Evolutionary conservation across 2,888 invertebrate genomes (phyloP).

Genomic region (Lasius platythorax): DNA sequence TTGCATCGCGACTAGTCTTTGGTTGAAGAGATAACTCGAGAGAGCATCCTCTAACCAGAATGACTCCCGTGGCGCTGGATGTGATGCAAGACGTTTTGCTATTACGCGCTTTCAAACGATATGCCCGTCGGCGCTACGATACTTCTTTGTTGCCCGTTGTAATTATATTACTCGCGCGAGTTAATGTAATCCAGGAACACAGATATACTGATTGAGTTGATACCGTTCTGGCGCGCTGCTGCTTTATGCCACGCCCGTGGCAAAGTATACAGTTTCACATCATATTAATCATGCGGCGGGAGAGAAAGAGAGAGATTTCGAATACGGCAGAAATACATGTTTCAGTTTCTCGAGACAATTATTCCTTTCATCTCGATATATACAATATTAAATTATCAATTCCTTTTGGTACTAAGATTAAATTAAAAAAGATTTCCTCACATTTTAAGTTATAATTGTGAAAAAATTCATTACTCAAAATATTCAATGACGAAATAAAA

Average conservation of each 20-base stretch:
- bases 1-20: background rate
- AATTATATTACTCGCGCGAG: constrained; percentile 54
- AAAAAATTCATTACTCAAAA: background rate
- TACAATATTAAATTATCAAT: too few species aligned
- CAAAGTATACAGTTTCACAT: constrained; percentile 49
- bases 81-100: constrained; percentile 41
- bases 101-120: constrained; percentile 41
- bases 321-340: constrained; percentile 2
- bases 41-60: background rate
- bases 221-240: constrained; percentile 33
- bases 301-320: background rate
- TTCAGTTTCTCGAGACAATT: background rate
- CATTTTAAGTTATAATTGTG: background rate
- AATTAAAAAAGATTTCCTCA: background rate
- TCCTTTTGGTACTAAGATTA: background rate
- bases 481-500: background rate
- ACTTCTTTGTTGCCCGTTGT: constrained; percentile 49
- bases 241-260: constrained; percentile 53
- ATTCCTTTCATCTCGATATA: background rate
- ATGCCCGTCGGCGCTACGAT: constrained; percentile 38
- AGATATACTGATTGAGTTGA: constrained; percentile 52
- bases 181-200: constrained; percentile 56
- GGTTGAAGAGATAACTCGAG: constrained; percentile 15
- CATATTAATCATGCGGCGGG: constrained; percentile 40
- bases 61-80: constrained; percentile 21